phyloP scores from a whole-genome alignment of 2,888 invertebrate genomes.

The Melinaea marsaeus region DNA sequence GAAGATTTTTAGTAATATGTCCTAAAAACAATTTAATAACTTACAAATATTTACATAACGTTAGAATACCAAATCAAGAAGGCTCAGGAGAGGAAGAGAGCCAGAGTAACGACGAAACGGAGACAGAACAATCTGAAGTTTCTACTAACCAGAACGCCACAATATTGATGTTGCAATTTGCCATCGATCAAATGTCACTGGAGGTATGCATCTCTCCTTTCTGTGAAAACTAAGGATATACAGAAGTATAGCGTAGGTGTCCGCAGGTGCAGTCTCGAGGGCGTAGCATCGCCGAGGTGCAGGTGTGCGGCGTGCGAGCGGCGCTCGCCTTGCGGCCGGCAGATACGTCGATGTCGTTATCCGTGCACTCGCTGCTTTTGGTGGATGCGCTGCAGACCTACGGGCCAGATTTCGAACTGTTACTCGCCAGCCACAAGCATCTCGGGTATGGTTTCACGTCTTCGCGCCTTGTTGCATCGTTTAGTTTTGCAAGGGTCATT shows the following conservation, averaged over 20 bases:
- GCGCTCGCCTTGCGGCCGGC: slow-evolving; percentile 85
- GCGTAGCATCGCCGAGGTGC: slow-evolving; percentile 93
- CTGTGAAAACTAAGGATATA: background rate
- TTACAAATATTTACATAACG: background rate
- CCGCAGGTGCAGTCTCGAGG: slow-evolving; percentile 87
- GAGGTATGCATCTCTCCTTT: slow-evolving; percentile 70
- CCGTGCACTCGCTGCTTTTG: slow-evolving; percentile 93
- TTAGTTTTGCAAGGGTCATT: background rate
- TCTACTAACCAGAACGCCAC: slow-evolving; percentile 74
- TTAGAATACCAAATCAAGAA: slow-evolving; percentile 30
- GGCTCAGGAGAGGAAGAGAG: slow-evolving; percentile 48
- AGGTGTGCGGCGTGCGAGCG: slow-evolving; percentile 91
- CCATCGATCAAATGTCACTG: slow-evolving; percentile 90
- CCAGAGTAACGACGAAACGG: slow-evolving; percentile 64
- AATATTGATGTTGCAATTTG: slow-evolving; percentile 89
- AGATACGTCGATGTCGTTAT: slow-evolving; percentile 87
- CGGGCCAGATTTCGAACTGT: slow-evolving; percentile 95
- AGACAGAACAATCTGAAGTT: slow-evolving; percentile 60
- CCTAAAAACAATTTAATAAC: background rate
- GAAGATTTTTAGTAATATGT: background rate
- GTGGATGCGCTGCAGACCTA: slow-evolving; percentile 97
- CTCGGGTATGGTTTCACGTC: slow-evolving; percentile 80
- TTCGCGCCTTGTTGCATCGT: background rate
- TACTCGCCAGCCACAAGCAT: slow-evolving; percentile 96
- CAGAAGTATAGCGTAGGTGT: background rate